Evolutionary conservation across 2,797 vertebrate species (phyloP), one percentile per base, ranked within the genome.

Genomic region (Tarsius wallacei): DNA sequence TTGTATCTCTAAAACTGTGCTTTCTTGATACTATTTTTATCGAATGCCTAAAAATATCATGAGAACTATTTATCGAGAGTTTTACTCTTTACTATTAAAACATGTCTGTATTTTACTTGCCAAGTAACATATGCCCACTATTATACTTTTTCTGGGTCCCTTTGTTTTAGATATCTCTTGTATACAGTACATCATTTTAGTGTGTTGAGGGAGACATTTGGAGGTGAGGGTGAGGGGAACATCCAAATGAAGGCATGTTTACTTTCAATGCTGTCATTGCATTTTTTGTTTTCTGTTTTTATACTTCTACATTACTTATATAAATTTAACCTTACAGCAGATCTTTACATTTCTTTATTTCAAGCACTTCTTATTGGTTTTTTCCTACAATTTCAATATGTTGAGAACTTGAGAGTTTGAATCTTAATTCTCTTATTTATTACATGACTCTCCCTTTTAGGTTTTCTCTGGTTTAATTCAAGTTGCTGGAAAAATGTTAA

Each of bases 21-120:
- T 93, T 83, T 71, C 55, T 64, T 71, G 9, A 64, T n/a, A 81
- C 10, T 36, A 26, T 63, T 93, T 93, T 93, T 83, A 91, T 70
- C 76, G 77, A 83, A 92, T 42, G n/a, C 5, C 53, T 55, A 61
- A 88, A 87, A 86, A 74, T 33, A 16, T 16, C 31, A 59, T 22
- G 24, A 31, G 9, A 87, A 26, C 49, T 33, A 26, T 55, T 86
- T 90, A 86, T 74, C 76, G 59, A 93, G 33, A 36, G 64, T 73
- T 66, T 2, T 59, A 59, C 5, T 17, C 4, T 77, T 90, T 96
- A 33, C 36, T 21, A 68, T 74, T 61, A 66, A 31, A 91, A 51
- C 66, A 84, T 53, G 12, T 76, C 3, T 14, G 49, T 42, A 71
- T 84, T 85, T 55, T 73, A 57, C 24, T 66, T 73, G 42, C 49